These are phyloP conservation scores for Metaphire vulgaris DNA, from an alignment of 1,140 invertebrate genomes.

Conservation along the genomic window DNA sequence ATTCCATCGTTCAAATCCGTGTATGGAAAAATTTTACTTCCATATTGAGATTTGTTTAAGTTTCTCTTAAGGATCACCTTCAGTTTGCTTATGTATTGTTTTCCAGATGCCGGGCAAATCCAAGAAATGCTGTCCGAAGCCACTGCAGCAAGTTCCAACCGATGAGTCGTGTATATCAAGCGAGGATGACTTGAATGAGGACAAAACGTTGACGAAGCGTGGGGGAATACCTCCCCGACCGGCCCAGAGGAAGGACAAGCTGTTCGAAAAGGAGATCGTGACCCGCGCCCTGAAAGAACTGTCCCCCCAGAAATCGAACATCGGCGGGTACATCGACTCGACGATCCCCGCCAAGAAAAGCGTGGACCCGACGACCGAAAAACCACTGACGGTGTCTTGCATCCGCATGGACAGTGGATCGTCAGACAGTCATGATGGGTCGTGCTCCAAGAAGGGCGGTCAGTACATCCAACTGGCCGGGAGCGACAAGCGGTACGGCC, in stretches of 20 bases:
- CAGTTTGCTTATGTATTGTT: too few relatives aligned
- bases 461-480: constrained; percentile 14
- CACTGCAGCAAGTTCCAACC: constrained; percentile 13
- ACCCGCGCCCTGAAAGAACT: neutral
- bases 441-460: constrained; percentile 16
- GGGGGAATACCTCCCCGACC: neutral
- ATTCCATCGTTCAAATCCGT: too few relatives aligned
- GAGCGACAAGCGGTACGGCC: constrained; percentile 2
- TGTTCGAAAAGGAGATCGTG: constrained; percentile 9
- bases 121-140: constrained; percentile 10
- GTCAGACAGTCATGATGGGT: neutral
- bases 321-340: neutral
- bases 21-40: too few relatives aligned
- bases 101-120: neutral
- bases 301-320: neutral
- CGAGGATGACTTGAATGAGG: constrained; percentile 19
- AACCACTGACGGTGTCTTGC: constrained; percentile 23
- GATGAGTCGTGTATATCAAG: constrained; percentile 19
- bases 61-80: too few relatives aligned
- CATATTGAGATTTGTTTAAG: too few relatives aligned
- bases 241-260: constrained; percentile 5
- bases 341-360: neutral
- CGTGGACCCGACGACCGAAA: constrained; percentile 12
- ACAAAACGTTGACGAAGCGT: neutral
- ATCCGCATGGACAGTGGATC: constrained; percentile 10